These are phyloP conservation scores for Kryptopterus vitreolus DNA, from an alignment of 2,797 vertebrate genomes.

Conservation along the genomic window DNA sequence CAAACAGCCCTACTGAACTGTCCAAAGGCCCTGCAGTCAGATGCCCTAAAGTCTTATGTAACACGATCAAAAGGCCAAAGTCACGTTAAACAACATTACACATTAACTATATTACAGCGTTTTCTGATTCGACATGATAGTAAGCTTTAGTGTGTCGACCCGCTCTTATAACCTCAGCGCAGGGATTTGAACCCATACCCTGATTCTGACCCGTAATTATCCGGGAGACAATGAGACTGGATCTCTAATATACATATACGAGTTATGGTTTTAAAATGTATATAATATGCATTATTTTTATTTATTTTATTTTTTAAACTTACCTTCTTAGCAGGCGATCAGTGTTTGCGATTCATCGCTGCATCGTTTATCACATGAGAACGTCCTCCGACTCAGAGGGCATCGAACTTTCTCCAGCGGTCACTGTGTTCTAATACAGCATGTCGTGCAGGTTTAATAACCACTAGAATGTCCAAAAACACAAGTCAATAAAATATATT, in stretches of 20 bases:
- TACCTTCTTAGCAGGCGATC: slow-evolving; percentile 6
- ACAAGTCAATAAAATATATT: not conserved
- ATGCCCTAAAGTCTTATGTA: not conserved
- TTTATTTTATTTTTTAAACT: not conserved
- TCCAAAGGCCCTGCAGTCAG: not conserved
- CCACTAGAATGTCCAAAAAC: not conserved
- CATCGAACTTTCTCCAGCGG: not conserved
- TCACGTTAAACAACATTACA: not conserved
- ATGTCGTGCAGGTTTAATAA: not conserved
- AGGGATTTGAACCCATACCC: too few species aligned
- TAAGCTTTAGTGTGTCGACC: too few species aligned
- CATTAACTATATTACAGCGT: not conserved
- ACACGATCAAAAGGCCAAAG: not conserved
- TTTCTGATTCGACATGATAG: not conserved
- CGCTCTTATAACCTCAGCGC: too few species aligned
- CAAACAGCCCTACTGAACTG: not conserved
- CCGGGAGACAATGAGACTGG: too few species aligned
- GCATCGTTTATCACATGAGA: not conserved
- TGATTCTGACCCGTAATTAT: too few species aligned
- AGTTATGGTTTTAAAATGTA: too few species aligned
- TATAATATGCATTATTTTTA: not conserved
- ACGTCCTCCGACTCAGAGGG: not conserved
- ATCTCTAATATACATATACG: too few species aligned
- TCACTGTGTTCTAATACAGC: not conserved
- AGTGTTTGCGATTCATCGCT: not conserved